Evolutionary conservation across 2,113 vertebrate species (phyloP), one percentile per base, ranked within the genome.

Genomic region (Lagopus muta): DNA sequence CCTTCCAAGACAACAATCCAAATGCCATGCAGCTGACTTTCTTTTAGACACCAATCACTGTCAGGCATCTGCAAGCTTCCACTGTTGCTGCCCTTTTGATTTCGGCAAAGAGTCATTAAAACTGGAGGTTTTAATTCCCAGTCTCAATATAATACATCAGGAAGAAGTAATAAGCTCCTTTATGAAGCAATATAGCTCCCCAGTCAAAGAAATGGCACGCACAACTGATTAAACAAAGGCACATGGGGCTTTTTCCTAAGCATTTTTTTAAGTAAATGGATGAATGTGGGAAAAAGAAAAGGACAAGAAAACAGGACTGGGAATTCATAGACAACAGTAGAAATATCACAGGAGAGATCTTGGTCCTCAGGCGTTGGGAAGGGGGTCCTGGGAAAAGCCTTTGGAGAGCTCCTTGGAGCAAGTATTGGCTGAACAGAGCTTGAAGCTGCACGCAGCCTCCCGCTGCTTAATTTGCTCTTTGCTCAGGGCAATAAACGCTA

Each of bases 171-270:
- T 96, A 90, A 95, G 61, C 76, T 88, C 65, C 52, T 88, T 81
- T 81, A 81, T 78, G 86, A 90, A 88, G 83, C 86, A 84, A 5
- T 57, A 94, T 43, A 86, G 80, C 70, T 95, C 90, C 90, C 92
- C 61, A 75, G 95, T 40, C 72, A 95, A 86, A 90, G 65, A 93
- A 84, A 85, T 72, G 52, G 61, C 89, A 89, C 57, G 78, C 19
- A 25, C 36, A 66, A 83, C 86, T 90, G 58, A 89, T 90, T 90
- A 94, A 93, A 90, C 81, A 96, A 95, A 95, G 86, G 72, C 90
- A 90, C 48, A 61, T 6, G 43, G 75, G 70, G 30, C 48, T 83
- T 90, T 72, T 73, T 38, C 57, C 52, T 25, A 45, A 90, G 25
- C 14, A 22, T 14, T 61, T 83, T 89, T 78, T 52, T 74, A 6